Conservation (phyloP, 2,797 vertebrate species). For the Mus spretus region DNA sequence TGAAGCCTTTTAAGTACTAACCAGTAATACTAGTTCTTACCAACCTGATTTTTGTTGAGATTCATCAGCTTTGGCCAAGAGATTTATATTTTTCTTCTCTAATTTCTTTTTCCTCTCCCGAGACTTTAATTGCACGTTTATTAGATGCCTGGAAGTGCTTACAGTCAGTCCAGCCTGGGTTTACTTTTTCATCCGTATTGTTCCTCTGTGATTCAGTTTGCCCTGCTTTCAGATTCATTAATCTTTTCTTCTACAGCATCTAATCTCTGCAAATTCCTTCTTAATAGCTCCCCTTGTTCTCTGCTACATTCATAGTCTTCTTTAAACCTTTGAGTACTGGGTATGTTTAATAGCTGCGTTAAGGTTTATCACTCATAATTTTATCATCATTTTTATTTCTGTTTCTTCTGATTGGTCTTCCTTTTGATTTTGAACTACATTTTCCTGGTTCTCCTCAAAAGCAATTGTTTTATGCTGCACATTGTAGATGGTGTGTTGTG, state of each 20-base stretch:
- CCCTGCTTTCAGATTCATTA: background rate
- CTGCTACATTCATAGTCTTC: background rate
- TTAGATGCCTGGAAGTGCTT: background rate
- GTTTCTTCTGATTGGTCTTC: background rate
- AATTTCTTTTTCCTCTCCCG: background rate
- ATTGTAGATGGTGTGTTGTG: background rate
- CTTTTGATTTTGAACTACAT: background rate
- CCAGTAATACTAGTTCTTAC: background rate
- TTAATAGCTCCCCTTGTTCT: background rate
- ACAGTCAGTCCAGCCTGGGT: background rate
- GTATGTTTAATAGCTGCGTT: background rate
- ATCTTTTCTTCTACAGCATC: background rate
- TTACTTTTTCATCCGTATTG: background rate
- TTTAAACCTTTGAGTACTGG: constrained; percentile 25
- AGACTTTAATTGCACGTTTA: background rate
- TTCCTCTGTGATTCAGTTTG: background rate
- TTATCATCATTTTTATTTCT: background rate
- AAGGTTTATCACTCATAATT: background rate
- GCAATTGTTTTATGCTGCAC: background rate
- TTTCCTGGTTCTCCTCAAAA: background rate
- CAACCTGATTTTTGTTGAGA: background rate
- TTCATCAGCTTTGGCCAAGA: background rate
- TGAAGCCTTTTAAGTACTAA: constrained; percentile 14
- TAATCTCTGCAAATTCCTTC: constrained; percentile 26
- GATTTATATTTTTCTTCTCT: constrained; percentile 22